Conservation (phyloP, 2,797 vertebrate genomes). For the Siniperca obscura region DNA sequence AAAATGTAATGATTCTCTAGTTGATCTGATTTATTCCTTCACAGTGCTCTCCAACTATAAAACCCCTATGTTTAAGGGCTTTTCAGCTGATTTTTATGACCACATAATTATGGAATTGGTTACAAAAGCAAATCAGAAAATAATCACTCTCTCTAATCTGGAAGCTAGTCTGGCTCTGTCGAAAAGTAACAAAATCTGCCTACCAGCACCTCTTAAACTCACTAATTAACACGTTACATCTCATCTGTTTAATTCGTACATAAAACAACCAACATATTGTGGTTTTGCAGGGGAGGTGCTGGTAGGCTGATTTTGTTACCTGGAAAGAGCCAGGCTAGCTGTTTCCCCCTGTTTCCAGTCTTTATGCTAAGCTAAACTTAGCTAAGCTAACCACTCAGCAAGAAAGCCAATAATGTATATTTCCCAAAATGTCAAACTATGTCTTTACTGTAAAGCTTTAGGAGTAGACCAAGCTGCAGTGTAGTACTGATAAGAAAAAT, state of each 20-base stretch:
- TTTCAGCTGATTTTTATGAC: slow-evolving; percentile 31
- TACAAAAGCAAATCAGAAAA: slow-evolving; percentile 27
- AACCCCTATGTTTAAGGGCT: slow-evolving; percentile 22
- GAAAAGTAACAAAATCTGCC: not conserved
- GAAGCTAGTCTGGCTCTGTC: too few species aligned
- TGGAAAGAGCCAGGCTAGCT: not conserved
- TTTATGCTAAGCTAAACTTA: not conserved
- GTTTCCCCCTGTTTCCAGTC: not conserved
- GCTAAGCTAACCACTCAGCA: not conserved
- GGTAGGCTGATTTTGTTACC: not conserved
- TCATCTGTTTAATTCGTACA: not conserved
- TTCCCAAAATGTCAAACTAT: not conserved
- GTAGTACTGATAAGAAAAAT: too few species aligned
- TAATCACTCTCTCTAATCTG: not conserved
- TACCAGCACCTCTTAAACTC: not conserved
- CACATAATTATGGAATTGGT: slow-evolving; percentile 16
- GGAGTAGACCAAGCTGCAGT: too few species aligned
- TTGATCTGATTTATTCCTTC: slow-evolving; percentile 40
- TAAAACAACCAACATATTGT: too few species aligned
- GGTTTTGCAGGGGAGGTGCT: not conserved
- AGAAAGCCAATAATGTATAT: not conserved
- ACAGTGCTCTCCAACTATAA: slow-evolving; percentile 21
- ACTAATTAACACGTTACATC: not conserved
- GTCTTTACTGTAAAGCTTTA: not conserved
- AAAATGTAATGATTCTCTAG: slow-evolving; percentile 52